Percentiles rank a stretch among this genome's conserved stretches.
Evolutionary conservation across 1,140 invertebrate genomes (phyloP).

Genomic region (Macrobrachium nipponense): DNA sequence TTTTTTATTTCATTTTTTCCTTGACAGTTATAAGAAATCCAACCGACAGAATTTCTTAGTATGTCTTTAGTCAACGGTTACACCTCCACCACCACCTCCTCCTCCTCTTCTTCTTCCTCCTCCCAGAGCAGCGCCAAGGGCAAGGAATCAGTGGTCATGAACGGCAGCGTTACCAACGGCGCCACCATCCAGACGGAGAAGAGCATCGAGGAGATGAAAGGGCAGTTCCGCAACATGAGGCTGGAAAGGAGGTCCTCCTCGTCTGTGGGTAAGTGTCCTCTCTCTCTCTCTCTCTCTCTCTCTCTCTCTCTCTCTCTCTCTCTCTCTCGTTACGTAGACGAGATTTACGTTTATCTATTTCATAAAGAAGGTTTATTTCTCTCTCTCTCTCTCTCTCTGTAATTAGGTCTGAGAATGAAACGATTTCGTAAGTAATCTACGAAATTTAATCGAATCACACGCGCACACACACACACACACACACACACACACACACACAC

Average conservation of each 20-base stretch:
- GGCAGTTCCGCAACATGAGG: neutral
- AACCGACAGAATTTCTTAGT: too few relatives aligned
- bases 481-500: too few relatives aligned
- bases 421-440: too few relatives aligned
- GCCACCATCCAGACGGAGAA: neutral
- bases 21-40: too few relatives aligned
- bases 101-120: neutral
- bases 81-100: neutral
- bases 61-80: conserved; percentile 9
- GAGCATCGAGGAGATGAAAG: conserved; percentile 13
- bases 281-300: conserved; percentile 16
- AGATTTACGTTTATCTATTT: too few relatives aligned
- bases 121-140: neutral
- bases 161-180: neutral
- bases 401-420: too few relatives aligned
- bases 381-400: neutral
- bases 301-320: conserved; percentile 9
- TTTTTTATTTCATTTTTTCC: neutral
- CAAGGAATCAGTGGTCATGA: neutral
- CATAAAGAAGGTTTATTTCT: neutral
- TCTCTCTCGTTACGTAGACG: too few relatives aligned
- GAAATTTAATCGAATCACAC: too few relatives aligned
- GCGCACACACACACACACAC: too few relatives aligned
- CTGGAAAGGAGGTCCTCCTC: conserved; percentile 9
- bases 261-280: neutral